Percentiles rank a stretch among this genome's conserved stretches.
These are phyloP conservation scores for Megaustenia siamemsis DNA, from an alignment of 2,888 invertebrate species.

Conservation along the genomic window DNA sequence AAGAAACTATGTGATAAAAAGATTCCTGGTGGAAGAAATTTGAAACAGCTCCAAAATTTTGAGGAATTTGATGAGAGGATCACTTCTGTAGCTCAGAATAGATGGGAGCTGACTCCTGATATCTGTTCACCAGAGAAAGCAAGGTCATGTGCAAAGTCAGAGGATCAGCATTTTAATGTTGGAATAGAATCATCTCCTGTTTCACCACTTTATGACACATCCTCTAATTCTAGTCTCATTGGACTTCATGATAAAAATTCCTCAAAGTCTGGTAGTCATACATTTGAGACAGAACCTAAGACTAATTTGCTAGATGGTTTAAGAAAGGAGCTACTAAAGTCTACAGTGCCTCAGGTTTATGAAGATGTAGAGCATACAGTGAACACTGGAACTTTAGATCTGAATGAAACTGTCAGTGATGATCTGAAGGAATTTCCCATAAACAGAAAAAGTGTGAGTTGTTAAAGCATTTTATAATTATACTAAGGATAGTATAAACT, in stretches of 20 bases:
- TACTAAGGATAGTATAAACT: neutral
- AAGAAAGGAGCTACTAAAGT: slow-evolving; percentile 2
- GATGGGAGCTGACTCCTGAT: neutral
- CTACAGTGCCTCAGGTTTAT: slow-evolving; percentile 10
- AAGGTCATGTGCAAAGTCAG: neutral
- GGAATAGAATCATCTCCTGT: slow-evolving; percentile 25
- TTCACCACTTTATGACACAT: neutral
- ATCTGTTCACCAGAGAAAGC: slow-evolving; percentile 21
- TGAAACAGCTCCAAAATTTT: neutral
- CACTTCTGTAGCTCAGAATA: neutral
- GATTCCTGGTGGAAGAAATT: neutral
- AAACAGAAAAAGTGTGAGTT: neutral
- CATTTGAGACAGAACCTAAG: neutral
- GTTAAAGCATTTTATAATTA: neutral
- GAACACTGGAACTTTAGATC: neutral
- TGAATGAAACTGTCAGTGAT: slow-evolving; percentile 1
- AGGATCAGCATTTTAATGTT: neutral
- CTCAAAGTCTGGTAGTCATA: neutral
- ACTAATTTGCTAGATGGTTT: slow-evolving; percentile 8
- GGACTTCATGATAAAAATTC: neutral
- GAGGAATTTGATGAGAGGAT: neutral
- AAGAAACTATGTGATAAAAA: neutral
- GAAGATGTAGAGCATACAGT: neutral
- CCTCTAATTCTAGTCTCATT: slow-evolving; percentile 21
- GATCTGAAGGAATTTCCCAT: slow-evolving; percentile 1